Conservation (phyloP, 2,888 invertebrate genomes). For the Drosophila neonasuta region DNA sequence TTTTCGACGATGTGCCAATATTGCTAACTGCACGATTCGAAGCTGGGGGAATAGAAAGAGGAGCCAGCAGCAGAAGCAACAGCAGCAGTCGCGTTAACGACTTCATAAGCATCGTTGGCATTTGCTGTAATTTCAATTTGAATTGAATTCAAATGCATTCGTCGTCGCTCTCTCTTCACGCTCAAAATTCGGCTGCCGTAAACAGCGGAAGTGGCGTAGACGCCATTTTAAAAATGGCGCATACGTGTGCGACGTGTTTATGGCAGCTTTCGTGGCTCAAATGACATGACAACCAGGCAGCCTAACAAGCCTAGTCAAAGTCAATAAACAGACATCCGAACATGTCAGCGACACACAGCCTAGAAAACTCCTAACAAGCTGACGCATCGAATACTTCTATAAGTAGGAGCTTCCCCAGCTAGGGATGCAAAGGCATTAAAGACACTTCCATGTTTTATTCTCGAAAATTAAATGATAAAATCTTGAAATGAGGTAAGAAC, state of each 20-base stretch:
- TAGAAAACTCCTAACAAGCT: constrained; percentile 12
- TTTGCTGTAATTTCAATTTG: constrained; percentile 41
- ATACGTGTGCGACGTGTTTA: constrained; percentile 73
- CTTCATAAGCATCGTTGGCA: constrained; percentile 65
- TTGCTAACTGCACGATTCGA: constrained; percentile 29
- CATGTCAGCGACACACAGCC: constrained; percentile 28
- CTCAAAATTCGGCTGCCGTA: constrained; percentile 15
- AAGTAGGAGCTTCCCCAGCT: constrained; percentile 4
- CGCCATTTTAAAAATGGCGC: constrained; percentile 71
- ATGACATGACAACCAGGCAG: constrained; percentile 52
- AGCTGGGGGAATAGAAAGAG: neutral
- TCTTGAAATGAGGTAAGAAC: neutral
- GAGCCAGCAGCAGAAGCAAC: neutral
- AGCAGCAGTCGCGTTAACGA: constrained; percentile 56
- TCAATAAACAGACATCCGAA: constrained; percentile 44
- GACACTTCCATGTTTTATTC: neutral
- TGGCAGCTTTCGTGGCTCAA: constrained; percentile 58
- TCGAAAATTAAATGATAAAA: neutral
- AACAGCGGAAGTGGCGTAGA: constrained; percentile 60
- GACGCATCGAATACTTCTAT: constrained; percentile 4
- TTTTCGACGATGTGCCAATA: constrained; percentile 74
- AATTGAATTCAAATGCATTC: constrained; percentile 68
- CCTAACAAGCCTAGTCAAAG: constrained; percentile 39
- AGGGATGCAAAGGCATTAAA: constrained; percentile 4
- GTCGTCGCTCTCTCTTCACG: neutral